Conservation (phyloP, 2,797 vertebrate genomes). For the Pagetopsis macropterus region DNA sequence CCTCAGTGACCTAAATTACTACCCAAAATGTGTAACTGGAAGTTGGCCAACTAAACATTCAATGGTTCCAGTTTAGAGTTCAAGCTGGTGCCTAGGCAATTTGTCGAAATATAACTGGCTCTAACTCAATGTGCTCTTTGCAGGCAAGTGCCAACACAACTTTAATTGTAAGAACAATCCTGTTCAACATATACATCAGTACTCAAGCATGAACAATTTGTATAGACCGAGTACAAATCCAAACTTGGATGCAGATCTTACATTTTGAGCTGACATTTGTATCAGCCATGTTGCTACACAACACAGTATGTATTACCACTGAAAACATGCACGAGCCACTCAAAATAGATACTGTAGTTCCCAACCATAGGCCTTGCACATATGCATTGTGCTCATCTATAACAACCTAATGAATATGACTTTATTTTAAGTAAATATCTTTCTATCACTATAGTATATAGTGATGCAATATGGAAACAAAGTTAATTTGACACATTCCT, state of each 20-base stretch:
- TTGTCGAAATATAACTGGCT: conserved; percentile 25
- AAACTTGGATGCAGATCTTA: conserved; percentile 9
- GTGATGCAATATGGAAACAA: too few relatives aligned
- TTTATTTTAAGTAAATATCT: too few relatives aligned
- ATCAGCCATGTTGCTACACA: background rate
- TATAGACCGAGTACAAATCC: background rate
- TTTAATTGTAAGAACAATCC: conserved; percentile 8
- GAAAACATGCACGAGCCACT: background rate
- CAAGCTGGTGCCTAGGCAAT: conserved; percentile 21
- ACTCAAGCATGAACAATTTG: background rate
- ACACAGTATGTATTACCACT: background rate
- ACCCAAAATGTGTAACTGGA: conserved; percentile 29
- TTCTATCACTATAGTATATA: too few relatives aligned
- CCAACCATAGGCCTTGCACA: too few relatives aligned
- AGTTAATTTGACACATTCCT: too few relatives aligned
- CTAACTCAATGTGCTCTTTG: conserved; percentile 16
- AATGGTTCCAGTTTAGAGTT: conserved; percentile 24
- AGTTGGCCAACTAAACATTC: conserved; percentile 41
- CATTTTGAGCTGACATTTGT: background rate
- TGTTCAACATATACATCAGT: background rate
- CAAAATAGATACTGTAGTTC: background rate
- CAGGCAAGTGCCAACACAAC: conserved; percentile 21
- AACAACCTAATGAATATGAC: too few relatives aligned
- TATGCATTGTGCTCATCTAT: too few relatives aligned
- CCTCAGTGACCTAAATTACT: background rate